Evolutionary conservation across 2,888 invertebrate species (phyloP).

Genomic region (Cactoblastis cactorum): DNA sequence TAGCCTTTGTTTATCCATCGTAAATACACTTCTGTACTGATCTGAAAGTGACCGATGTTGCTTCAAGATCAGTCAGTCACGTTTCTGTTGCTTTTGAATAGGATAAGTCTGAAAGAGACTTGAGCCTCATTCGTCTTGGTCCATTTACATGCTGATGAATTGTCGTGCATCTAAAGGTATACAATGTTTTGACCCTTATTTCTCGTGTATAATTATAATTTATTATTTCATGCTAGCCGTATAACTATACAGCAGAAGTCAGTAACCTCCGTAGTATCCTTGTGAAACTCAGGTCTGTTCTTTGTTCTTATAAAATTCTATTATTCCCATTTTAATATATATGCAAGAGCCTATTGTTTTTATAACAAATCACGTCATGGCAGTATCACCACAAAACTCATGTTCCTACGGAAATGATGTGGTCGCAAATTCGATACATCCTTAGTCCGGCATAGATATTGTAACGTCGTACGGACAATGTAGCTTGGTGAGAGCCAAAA

Average conservation of each 20-base stretch:
- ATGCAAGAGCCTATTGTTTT: neutral
- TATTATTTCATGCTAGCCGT: slow-evolving; percentile 21
- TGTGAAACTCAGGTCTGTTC: neutral
- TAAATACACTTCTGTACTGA: neutral
- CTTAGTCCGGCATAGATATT: slow-evolving; percentile 38
- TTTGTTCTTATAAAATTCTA: neutral
- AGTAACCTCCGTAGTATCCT: slow-evolving; percentile 24
- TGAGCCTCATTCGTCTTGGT: slow-evolving; percentile 27
- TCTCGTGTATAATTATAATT: slow-evolving; percentile 21
- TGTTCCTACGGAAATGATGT: slow-evolving; percentile 23
- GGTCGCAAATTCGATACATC: slow-evolving; percentile 26
- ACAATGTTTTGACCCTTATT: slow-evolving; percentile 30
- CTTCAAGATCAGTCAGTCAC: slow-evolving; percentile 35
- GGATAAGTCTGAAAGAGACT: slow-evolving; percentile 31
- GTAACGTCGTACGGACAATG: slow-evolving; percentile 42
- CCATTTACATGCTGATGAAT: slow-evolving; percentile 22
- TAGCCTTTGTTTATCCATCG: slow-evolving; percentile 6
- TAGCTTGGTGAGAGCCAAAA: slow-evolving; percentile 34
- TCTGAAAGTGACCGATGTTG: slow-evolving; percentile 23
- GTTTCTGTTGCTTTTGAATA: slow-evolving; percentile 37
- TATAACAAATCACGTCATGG: neutral
- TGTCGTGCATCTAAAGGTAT: slow-evolving; percentile 23
- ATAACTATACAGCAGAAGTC: slow-evolving; percentile 19
- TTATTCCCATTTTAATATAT: neutral
- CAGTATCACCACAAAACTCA: neutral